phyloP scores from a whole-genome alignment of 2,797 vertebrate species.

The Enteromius treurensis region DNA sequence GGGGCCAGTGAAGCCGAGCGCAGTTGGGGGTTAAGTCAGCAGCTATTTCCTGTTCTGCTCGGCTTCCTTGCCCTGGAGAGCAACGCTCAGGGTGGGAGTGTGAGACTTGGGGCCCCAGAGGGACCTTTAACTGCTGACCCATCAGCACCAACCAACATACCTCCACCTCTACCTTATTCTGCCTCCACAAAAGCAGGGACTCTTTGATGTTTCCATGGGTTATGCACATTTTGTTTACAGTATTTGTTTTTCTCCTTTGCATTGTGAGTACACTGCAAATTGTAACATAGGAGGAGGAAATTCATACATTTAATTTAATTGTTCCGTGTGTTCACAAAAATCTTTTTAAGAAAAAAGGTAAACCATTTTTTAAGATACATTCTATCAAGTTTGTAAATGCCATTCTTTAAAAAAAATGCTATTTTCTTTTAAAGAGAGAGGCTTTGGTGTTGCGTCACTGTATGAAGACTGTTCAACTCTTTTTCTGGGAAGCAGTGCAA shows the following conservation, averaged over 20 bases:
- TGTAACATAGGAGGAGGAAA: background rate
- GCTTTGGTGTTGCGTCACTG: background rate
- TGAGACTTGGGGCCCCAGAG: slow-evolving; percentile 61
- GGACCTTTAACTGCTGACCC: slow-evolving; percentile 59
- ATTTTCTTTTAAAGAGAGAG: background rate
- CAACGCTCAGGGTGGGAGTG: slow-evolving; percentile 60
- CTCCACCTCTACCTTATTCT: slow-evolving; percentile 60
- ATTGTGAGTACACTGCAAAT: background rate
- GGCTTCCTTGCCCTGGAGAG: slow-evolving; percentile 59
- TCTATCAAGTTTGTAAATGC: background rate
- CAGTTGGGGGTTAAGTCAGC: slow-evolving; percentile 35
- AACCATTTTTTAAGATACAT: background rate
- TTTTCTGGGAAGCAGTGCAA: too few relatives aligned
- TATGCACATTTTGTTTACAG: slow-evolving; percentile 1
- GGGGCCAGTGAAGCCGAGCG: background rate
- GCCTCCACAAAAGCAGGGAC: slow-evolving; percentile 35
- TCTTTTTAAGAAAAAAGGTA: background rate
- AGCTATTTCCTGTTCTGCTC: slow-evolving; percentile 59
- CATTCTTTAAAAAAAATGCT: background rate
- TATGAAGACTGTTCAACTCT: background rate
- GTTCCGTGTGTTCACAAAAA: background rate
- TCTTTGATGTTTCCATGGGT: background rate
- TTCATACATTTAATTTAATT: background rate
- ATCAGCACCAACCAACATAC: slow-evolving; percentile 48
- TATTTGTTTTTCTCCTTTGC: background rate